phyloP scores from a whole-genome alignment of 2,113 vertebrate genomes.

The Serinus canaria region DNA sequence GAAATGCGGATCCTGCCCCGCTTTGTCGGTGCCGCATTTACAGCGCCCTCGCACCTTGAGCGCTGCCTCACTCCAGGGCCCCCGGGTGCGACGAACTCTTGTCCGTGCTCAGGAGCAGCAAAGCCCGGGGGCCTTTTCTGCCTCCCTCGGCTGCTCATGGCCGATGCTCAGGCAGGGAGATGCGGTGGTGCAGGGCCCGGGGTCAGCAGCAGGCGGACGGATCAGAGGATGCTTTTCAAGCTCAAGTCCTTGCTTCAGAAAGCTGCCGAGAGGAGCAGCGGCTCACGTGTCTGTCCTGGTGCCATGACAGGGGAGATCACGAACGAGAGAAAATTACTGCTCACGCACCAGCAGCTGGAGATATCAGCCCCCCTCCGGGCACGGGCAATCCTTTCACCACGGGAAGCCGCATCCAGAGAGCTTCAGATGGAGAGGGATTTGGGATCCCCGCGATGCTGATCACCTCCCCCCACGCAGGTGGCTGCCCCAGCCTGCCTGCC shows the following conservation, averaged over 20 bases:
- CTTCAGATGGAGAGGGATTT: background rate
- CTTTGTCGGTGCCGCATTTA: slow-evolving; percentile 30
- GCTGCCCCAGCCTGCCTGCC: background rate
- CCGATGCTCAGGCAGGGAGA: background rate
- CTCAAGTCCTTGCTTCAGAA: background rate
- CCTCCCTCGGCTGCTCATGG: background rate
- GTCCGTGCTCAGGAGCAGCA: background rate
- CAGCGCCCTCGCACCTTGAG: background rate
- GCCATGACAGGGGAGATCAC: background rate
- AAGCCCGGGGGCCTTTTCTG: background rate
- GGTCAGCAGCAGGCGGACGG: background rate
- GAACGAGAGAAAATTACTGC: background rate
- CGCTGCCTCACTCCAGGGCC: background rate
- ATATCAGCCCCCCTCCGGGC: background rate
- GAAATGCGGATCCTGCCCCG: slow-evolving; percentile 24
- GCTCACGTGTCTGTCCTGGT: background rate
- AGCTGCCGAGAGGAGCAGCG: background rate
- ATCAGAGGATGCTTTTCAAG: background rate
- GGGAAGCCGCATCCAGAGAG: fast-evolving
- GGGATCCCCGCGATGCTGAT: background rate
- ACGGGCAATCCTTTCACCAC: fast-evolving
- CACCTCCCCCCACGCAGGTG: background rate
- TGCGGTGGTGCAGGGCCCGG: fast-evolving
- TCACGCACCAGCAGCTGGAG: background rate
- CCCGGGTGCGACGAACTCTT: background rate